These are phyloP conservation scores for Sitophilus oryzae DNA, from an alignment of 1,140 invertebrate species.

Conservation along the genomic window DNA sequence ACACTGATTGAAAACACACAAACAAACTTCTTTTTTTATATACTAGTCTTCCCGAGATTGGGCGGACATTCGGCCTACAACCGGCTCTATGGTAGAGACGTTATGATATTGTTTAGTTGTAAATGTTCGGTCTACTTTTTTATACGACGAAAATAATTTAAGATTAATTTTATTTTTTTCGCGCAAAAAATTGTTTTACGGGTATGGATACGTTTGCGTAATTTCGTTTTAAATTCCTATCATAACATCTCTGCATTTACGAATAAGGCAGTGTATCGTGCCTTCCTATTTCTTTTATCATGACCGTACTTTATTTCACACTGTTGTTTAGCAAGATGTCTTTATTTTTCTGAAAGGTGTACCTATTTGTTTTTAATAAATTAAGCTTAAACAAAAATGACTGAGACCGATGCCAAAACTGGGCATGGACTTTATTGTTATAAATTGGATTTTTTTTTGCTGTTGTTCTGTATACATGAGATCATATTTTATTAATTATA, in stretches of 20 bases:
- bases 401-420: constrained; percentile 9
- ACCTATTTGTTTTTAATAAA: constrained; percentile 6
- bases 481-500: constrained; percentile 22
- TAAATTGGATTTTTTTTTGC: constrained; percentile 33
- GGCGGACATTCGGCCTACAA: constrained; percentile 35
- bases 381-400: constrained; percentile 8
- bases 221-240: constrained; percentile 30
- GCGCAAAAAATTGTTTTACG: too few relatives aligned
- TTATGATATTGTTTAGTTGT: constrained; percentile 37
- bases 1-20: constrained; percentile 34
- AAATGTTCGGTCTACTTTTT: constrained; percentile 24
- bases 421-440: constrained; percentile 26
- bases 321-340: constrained; percentile 11
- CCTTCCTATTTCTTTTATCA: constrained; percentile 41
- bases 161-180: constrained; percentile 9
- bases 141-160: constrained; percentile 9
- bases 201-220: too few relatives aligned
- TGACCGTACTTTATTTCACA: constrained; percentile 35
- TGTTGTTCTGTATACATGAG: constrained; percentile 32
- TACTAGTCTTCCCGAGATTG: constrained; percentile 31
- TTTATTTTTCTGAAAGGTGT: constrained; percentile 18
- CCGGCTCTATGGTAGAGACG: constrained; percentile 39
- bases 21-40: constrained; percentile 34
- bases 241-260: constrained; percentile 41
- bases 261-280: constrained; percentile 39